Conservation (phyloP, 2,113 vertebrate genomes). For the Campylomormyrus numenius region DNA sequence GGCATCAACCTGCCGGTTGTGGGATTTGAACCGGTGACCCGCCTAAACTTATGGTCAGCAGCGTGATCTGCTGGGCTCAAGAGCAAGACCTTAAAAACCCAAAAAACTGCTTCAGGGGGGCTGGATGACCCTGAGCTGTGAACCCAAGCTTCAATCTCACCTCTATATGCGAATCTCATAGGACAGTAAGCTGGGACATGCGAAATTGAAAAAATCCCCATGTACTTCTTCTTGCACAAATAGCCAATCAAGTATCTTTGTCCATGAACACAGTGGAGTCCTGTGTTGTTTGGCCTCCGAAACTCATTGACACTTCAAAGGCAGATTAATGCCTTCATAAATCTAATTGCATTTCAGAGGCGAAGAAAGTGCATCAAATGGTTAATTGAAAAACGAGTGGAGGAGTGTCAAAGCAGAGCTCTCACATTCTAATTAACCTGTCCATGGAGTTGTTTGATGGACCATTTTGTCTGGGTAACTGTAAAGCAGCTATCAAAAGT, state of each 20-base stretch:
- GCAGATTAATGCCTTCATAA: not conserved
- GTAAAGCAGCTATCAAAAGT: not conserved
- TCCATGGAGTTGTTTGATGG: not conserved
- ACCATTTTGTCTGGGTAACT: not conserved
- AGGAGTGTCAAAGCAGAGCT: not conserved
- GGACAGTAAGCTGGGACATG: not conserved
- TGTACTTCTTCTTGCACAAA: not conserved
- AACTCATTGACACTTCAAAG: not conserved
- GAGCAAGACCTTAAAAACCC: not conserved
- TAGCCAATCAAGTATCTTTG: not conserved
- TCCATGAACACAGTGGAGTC: not conserved
- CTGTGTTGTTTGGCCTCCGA: not conserved
- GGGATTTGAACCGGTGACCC: not conserved
- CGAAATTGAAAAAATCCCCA: not conserved
- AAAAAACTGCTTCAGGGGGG: not conserved
- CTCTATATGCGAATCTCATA: not conserved
- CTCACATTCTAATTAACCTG: not conserved
- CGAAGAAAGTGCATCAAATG: constrained; percentile 6
- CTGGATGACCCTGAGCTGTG: not conserved
- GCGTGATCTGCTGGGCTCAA: not conserved
- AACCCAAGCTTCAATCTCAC: not conserved
- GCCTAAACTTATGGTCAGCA: not conserved
- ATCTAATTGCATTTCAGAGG: not conserved
- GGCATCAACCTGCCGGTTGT: not conserved
- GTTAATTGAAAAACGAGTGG: not conserved